Base-by-base conservation (phyloP, 2,888 invertebrate genomes). In the Eupeodes latifasciatus region DNA sequence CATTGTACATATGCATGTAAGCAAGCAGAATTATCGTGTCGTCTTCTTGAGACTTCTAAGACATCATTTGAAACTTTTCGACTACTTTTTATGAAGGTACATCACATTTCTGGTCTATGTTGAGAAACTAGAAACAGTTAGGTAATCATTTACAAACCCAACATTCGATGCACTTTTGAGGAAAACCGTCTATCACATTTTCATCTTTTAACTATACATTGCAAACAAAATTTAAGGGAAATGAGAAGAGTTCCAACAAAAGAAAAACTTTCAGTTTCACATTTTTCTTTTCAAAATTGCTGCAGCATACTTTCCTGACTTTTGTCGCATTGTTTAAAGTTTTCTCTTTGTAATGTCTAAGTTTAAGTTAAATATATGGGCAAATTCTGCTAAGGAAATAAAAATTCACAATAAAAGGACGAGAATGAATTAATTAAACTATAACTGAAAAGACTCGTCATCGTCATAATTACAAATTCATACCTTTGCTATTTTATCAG, bases 231-330 rank as follows among this genome's bases (percentile, higher is more conserved):
- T 9, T 4, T 40, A 9, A 40, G 9, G 40, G 40, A 40, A 40
- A 40, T 9, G 40, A 55, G 40, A 71, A 71, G 55, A 19, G 7
- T 14, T 27, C 7, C 10, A 44, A 11, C n/a, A 69, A 7, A 16
- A 40, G 11, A 53, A 40, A 71, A 71, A 69, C 53, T 69, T 40
- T 55, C 12, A 40, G 6, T 55, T 55, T 44, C 9, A 40, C 67
- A 71, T 82, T 82, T 76, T 64, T 82, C 77, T 77, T 82, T 49
- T 27, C 27, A 11, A 71, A 82, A 82, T 57, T 82, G 47, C 71
- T 82, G 82, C 77, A 77, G 69, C 77, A 77, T 76, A 64, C 77
- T n/a, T 77, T 71, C 4, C 27, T 76, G 82, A 82, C 64, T 36
- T 69, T 57, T 77, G 67, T 16, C 62, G 81, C 76, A 77, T 82